Percentiles rank a stretch among this genome's conserved stretches.
Evolutionary conservation across 2,113 vertebrate species (phyloP).

Genomic region (Tupaia tana): DNA sequence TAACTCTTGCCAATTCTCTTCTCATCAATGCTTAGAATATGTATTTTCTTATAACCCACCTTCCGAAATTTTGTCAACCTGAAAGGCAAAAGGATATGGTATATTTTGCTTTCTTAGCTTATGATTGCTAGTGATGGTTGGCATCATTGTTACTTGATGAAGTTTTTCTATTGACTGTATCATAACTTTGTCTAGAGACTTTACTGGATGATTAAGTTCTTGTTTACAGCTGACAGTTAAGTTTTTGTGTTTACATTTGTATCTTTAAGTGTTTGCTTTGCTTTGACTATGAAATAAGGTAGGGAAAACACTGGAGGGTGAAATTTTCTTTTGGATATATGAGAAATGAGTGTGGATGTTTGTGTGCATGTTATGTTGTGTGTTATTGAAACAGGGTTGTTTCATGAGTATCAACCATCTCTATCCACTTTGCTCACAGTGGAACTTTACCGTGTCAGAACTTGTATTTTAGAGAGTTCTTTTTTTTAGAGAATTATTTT

Average conservation of each 20-base stretch:
- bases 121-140: neutral
- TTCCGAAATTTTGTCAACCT: neutral
- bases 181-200: neutral
- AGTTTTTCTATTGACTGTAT: neutral
- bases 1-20: neutral
- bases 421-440: neutral
- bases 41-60: neutral
- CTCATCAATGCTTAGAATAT: neutral
- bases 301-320: neutral
- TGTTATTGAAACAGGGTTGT: no score
- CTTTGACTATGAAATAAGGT: neutral
- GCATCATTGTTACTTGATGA: neutral
- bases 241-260: neutral
- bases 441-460: neutral
- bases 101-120: neutral
- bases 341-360: neutral
- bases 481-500: no score
- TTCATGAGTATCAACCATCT: neutral
- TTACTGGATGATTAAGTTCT: neutral
- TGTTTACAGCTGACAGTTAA: neutral
- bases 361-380: no score
- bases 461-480: neutral
- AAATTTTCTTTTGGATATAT: neutral
- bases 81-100: no score
- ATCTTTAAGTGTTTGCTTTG: neutral